Evolutionary conservation across 2,888 invertebrate genomes (phyloP), one percentile per base, ranked within the genome.

Genomic region (Sialis fuliginosa): DNA sequence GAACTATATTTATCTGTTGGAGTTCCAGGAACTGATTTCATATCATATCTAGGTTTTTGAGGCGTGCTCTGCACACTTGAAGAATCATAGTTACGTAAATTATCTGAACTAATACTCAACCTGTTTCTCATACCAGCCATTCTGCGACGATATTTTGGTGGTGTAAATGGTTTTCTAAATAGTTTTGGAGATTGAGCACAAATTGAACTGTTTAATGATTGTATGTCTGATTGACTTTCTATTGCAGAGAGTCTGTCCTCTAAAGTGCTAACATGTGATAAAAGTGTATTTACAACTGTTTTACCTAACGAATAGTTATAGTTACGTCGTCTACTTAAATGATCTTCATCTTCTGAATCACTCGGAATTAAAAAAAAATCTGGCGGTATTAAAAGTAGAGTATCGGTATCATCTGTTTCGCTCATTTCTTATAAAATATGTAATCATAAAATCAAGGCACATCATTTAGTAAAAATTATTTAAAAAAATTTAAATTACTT

Each of bases 391-490:
- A 83, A 64, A 55, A 88, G 65, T 52, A 88, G 70, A 57, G 84
- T 77, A 65, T 88, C 87, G 5, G 87, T 88, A 66, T 87, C 87
- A 72, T 86, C 87, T 50, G 79, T 74, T 59, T 79, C 79, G 66
- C 76, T 78, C 78, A 78, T 78, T 59, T 37, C 37, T 12, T 10
- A n/a, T 10, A 37, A 37, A 37, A 37, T 10, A 37, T 37, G 37
- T 12, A n/a, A 10, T 37, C 2, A 8, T 22, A 22, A 22, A 22
- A 22, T 22, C 22, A 22, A 22, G 22, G 22, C 2, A 22, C 22
- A 22, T 22, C 22, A 22, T 22, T 22, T 22, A 22, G 22, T 22
- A 22, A 22, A 22, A 22, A 22, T 22, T 22, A 22, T 22, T 22
- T 22, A 22, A 22, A 2, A 2, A 22, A 22, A 2, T 22, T 22